These are phyloP conservation scores for Drosophila sucinea DNA, from an alignment of 1,140 invertebrate species.

Conservation along the genomic window DNA sequence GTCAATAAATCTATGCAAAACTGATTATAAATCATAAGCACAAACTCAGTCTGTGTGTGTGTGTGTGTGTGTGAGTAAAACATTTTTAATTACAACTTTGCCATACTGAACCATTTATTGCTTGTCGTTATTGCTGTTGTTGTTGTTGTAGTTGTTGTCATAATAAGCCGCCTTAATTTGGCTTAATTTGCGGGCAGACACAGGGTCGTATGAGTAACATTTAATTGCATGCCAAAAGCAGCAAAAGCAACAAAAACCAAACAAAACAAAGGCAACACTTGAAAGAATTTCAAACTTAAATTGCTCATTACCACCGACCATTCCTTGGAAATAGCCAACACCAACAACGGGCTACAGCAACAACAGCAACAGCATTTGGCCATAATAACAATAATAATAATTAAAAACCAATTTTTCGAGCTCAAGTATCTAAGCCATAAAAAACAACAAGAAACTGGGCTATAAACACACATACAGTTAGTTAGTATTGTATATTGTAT, in stretches of 20 bases:
- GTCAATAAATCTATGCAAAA: conserved; percentile 78
- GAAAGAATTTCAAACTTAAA: conserved; percentile 71
- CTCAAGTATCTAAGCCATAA: conserved; percentile 44
- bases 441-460: conserved; percentile 56
- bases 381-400: conserved; percentile 75
- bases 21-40: conserved; percentile 72
- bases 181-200: conserved; percentile 74
- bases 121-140: conserved; percentile 14
- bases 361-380: conserved; percentile 39
- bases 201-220: conserved; percentile 80
- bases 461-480: conserved; percentile 50
- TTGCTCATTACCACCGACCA: conserved; percentile 69
- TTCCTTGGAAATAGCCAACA: conserved; percentile 62
- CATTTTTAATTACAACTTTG: conserved; percentile 67
- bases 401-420: conserved; percentile 75
- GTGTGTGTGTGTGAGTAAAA: conserved; percentile 18
- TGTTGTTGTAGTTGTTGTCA: conserved; percentile 29
- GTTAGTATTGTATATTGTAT: conserved; percentile 23
- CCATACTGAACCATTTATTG: conserved; percentile 44
- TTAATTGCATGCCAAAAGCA: conserved; percentile 66
- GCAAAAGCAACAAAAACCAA: conserved; percentile 37
- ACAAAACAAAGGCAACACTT: conserved; percentile 45
- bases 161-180: conserved; percentile 74
- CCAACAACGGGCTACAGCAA: conserved; percentile 19
- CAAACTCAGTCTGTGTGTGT: conserved; percentile 29